Evolutionary conservation across 2,888 invertebrate species (phyloP).

Genomic region (Imbricaverruca yamaguchii): DNA sequence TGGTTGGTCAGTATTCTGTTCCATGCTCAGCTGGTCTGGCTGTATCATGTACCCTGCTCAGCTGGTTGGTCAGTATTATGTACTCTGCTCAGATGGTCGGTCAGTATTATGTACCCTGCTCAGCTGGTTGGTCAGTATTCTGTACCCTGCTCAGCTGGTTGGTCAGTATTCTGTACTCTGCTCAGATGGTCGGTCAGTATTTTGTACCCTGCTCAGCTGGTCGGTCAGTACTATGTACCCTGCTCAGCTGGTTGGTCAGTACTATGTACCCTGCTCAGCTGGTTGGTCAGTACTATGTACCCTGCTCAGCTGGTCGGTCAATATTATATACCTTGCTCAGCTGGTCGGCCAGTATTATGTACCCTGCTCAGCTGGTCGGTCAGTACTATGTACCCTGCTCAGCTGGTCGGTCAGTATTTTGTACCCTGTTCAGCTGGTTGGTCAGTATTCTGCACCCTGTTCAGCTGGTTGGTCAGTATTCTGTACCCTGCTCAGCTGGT

Average conservation of each 20-base stretch:
- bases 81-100: too few relatives aligned
- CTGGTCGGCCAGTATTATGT: too few relatives aligned
- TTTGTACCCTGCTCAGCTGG: too few relatives aligned
- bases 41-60: slow-evolving; percentile 1
- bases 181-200: slow-evolving; percentile 36
- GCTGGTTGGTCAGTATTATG: slow-evolving; percentile 18
- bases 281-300: neutral
- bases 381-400: too few relatives aligned
- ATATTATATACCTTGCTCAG: neutral
- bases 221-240: neutral
- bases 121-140: slow-evolving; percentile 35
- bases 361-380: too few relatives aligned
- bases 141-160: neutral
- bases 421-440: too few relatives aligned
- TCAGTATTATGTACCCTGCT: neutral
- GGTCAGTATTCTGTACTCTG: neutral
- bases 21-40: too few relatives aligned
- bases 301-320: slow-evolving; percentile 35
- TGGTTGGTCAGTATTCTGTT: neutral
- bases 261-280: too few relatives aligned
- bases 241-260: slow-evolving; percentile 35
- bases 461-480: too few relatives aligned
- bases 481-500: too few relatives aligned
- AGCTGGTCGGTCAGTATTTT: too few relatives aligned
- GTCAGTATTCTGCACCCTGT: too few relatives aligned